These are phyloP conservation scores for Xyliphius kryptos DNA, from an alignment of 2,113 vertebrate genomes.

Conservation along the genomic window DNA sequence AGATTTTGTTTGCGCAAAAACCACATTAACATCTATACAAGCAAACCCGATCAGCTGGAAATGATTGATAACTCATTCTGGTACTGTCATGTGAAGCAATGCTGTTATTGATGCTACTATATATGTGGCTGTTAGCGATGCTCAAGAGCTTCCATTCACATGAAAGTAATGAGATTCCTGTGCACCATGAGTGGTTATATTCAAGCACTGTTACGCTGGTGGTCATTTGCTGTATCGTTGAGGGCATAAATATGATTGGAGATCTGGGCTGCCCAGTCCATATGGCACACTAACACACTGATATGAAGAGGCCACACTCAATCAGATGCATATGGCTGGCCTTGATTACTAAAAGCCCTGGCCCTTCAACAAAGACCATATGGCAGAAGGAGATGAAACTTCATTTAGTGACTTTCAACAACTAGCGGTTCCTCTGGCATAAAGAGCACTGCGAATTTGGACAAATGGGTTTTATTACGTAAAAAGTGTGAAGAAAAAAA, in stretches of 20 bases:
- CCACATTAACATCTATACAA: conserved; percentile 44
- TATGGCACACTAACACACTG: conserved; percentile 53
- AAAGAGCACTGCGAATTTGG: conserved; percentile 49
- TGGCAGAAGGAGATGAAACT: not conserved
- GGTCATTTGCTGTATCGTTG: not conserved
- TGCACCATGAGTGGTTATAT: conserved; percentile 51
- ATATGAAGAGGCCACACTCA: not conserved
- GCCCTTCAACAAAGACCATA: not conserved
- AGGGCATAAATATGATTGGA: conserved; percentile 21
- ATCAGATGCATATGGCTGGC: not conserved
- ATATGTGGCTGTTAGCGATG: conserved; percentile 64
- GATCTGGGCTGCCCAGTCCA: conserved; percentile 63
- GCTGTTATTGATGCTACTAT: conserved; percentile 66
- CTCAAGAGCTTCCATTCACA: conserved; percentile 71
- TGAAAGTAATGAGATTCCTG: conserved; percentile 65
- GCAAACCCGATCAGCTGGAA: conserved; percentile 62
- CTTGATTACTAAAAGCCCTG: not conserved
- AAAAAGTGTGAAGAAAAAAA: conserved; percentile 48
- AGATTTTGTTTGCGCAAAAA: conserved; percentile 39
- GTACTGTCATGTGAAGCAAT: conserved; percentile 65
- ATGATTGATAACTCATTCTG: conserved; percentile 73
- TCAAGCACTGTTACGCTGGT: not conserved
- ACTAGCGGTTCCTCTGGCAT: conserved; percentile 53
- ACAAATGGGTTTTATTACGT: conserved; percentile 41
- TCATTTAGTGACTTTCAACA: conserved; percentile 69